Base-by-base conservation (phyloP, 2,888 invertebrate genomes). In the Hyalella azteca region DNA sequence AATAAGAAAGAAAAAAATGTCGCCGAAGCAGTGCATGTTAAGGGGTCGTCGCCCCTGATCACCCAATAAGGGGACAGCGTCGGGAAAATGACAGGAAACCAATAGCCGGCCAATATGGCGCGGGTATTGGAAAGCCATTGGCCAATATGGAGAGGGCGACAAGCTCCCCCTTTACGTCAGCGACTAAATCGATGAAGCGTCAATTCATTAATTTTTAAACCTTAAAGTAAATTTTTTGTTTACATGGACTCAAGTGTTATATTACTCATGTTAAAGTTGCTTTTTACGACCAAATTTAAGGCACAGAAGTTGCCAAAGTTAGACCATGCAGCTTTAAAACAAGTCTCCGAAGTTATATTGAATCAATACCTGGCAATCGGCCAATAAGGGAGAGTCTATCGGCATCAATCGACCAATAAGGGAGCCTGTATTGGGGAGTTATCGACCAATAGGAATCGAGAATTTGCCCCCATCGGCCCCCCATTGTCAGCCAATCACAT, bases 371-470 rank as follows among this genome's bases (percentile, higher is more conserved):
- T 75, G 75, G 75, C 75, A 75, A 41, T 75, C 41, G 29, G 40
- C 75, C 75, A 75, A 45, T 75, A 75, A 45, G 45, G 75, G 75
- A 75, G 45, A 75, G 75, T 75, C 75, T 75, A 75, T 75, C 75
- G 29, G 75, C 75, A 75, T 75, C 75, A 75, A 75, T 75, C 75
- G 75, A 75, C 75, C 75, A 75, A 75, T 75, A 75, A 75, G 75
- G 75, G 75, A 75, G 75, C 75, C 26, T 40, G 75, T 75, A 75
- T 75, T 75, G 75, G 75, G 40, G 45, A 75, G 45, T 75, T 40
- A 75, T 75, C 75, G 75, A 75, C 75, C 75, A 75, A 75, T 75
- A 75, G 45, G 75, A 22, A 75, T 75, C 29, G 75, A 75, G 75
- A 41, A 75, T 75, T 75, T 75, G 75, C 75, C 75, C 75, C 75